A percentile compares a stretch with the other conserved stretches of the same genome.
Conservation (phyloP, 2,113 vertebrate species). For the Sphaerodactylus townsendi region DNA sequence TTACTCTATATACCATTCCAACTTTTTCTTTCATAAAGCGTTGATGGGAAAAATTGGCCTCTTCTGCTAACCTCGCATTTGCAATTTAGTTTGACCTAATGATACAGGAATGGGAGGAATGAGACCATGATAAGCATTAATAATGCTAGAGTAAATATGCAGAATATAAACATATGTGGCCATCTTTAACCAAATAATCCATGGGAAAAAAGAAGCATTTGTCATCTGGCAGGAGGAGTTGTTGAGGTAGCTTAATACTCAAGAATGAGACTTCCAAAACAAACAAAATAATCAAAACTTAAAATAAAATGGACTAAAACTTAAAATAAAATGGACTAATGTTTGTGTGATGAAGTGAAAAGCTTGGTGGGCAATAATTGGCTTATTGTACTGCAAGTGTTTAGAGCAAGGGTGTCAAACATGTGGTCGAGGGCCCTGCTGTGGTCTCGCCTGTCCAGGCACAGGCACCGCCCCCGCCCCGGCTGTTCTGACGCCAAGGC, state of each 20-base stretch:
- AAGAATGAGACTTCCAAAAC: not conserved
- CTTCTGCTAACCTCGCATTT: not conserved
- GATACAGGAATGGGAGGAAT: not conserved
- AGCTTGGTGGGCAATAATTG: not conserved
- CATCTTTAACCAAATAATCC: not conserved
- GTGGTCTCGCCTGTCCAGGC: too few species aligned
- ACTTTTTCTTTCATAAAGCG: not conserved
- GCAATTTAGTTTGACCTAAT: not conserved
- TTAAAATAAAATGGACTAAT: not conserved
- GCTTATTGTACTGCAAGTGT: not conserved
- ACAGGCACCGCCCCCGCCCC: too few species aligned
- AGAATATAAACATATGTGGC: too few species aligned
- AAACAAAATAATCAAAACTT: not conserved
- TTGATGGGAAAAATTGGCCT: not conserved
- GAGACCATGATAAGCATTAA: not conserved
- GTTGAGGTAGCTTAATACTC: not conserved
- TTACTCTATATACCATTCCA: not conserved
- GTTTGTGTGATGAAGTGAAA: not conserved
- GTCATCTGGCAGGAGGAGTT: not conserved
- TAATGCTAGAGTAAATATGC: not conserved
- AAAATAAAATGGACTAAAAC: not conserved
- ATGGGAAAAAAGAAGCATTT: not conserved
- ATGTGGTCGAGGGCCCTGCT: too few species aligned
- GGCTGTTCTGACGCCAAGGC: too few species aligned
- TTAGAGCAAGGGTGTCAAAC: too few species aligned